Evolutionary conservation across 1,140 invertebrate species (phyloP).

Genomic region (Drosophila saltans): DNA sequence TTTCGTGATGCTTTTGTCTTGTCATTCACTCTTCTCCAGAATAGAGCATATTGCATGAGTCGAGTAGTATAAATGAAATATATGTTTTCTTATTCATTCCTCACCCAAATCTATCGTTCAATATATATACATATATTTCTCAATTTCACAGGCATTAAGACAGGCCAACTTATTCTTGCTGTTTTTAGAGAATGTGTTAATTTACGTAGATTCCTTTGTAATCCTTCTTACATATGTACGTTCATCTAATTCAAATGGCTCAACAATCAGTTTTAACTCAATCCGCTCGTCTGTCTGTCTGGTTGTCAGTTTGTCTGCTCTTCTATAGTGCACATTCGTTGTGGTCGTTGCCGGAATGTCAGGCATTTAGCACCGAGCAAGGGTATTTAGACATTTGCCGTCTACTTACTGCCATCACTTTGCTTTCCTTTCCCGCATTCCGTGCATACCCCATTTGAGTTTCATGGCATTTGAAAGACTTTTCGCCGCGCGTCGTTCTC

Average conservation of each 20-base stretch:
- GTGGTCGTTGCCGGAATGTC: slow-evolving; percentile 66
- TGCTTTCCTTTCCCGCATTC: not conserved
- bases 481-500: not conserved
- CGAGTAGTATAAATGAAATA: not conserved
- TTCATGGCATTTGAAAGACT: slow-evolving; percentile 6
- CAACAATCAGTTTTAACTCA: slow-evolving; percentile 10
- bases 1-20: slow-evolving; percentile 21
- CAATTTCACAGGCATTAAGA: too few relatives aligned
- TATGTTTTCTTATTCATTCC: not conserved
- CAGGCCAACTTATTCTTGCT: too few relatives aligned
- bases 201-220: too few relatives aligned
- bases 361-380: slow-evolving; percentile 74
- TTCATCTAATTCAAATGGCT: not conserved
- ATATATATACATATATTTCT: too few relatives aligned
- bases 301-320: slow-evolving; percentile 14
- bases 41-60: slow-evolving; percentile 39
- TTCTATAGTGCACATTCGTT: slow-evolving; percentile 32
- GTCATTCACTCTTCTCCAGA: slow-evolving; percentile 34
- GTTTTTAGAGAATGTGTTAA: too few relatives aligned
- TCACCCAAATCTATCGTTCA: not conserved
- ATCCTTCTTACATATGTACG: not conserved
- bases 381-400: slow-evolving; percentile 79
- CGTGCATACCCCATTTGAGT: not conserved
- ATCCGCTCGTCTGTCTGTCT: slow-evolving; percentile 8
- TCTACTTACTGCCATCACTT: slow-evolving; percentile 57